These are phyloP conservation scores for Drosophila rufa DNA, from an alignment of 1,140 invertebrate genomes.

Conservation along the genomic window DNA sequence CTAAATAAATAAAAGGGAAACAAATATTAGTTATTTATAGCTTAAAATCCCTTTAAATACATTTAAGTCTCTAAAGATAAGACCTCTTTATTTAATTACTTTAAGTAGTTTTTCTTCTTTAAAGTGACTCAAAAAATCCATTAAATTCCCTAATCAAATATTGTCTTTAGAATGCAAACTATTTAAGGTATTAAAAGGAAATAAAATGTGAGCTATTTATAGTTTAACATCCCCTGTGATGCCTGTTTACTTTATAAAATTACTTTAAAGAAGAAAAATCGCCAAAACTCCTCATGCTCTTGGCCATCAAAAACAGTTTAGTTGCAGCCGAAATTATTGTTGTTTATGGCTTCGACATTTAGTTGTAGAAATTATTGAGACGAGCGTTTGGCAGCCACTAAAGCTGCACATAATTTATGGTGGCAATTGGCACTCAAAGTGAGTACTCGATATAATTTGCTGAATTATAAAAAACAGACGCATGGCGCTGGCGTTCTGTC, in stretches of 20 bases:
- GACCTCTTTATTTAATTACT: too few relatives aligned
- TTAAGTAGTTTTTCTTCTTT: too few relatives aligned
- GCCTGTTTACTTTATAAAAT: too few relatives aligned
- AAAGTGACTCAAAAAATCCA: neutral
- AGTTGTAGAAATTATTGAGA: slow-evolving; percentile 9
- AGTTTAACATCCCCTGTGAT: too few relatives aligned
- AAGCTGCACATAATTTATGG: slow-evolving; percentile 36
- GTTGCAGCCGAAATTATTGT: neutral
- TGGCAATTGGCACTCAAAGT: slow-evolving; percentile 51
- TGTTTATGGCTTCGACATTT: slow-evolving; percentile 33
- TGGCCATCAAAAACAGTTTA: slow-evolving; percentile 3
- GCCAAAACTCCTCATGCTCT: too few relatives aligned
- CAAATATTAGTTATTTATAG: too few relatives aligned
- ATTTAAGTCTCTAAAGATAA: too few relatives aligned
- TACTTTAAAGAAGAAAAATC: too few relatives aligned
- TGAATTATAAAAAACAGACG: slow-evolving; percentile 39
- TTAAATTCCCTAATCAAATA: neutral
- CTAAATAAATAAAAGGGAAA: too few relatives aligned
- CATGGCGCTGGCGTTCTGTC: slow-evolving; percentile 26
- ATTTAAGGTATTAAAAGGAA: too few relatives aligned
- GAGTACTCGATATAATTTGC: slow-evolving; percentile 55
- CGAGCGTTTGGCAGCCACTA: neutral
- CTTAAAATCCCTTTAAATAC: too few relatives aligned
- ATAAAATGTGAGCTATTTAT: too few relatives aligned
- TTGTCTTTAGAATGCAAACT: neutral